Evolutionary conservation across 2,797 vertebrate species (phyloP), one percentile per base, ranked within the genome.

Genomic region (Tinamus major): DNA sequence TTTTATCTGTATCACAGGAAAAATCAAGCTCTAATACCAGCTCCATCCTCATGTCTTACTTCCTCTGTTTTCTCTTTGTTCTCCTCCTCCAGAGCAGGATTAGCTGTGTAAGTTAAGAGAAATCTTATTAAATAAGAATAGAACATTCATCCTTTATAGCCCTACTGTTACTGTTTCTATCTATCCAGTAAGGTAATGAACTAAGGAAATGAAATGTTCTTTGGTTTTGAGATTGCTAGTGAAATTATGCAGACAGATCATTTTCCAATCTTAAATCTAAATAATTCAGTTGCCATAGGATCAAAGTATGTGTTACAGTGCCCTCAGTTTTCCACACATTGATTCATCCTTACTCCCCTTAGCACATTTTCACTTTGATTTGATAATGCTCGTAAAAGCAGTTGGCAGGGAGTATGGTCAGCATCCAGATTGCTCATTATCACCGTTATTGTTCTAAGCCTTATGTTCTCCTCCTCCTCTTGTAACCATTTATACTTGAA

Each of bases 201-300:
- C 61, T 71, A 85, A 88, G 37, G 56, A 88, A 84, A 85, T 82
- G 2, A 88, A 95, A 88, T 39, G 44, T 62, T 82, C 56, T 88
- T 88, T 87, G 29, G 12, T 65, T 91, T 90, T 75, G 64, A 77
- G 56, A 78, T 65, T 85, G 51, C 70, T 84, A 58, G 75, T 51
- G 61, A 88, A 91, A 88, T 95, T 91, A 82, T 79, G 53, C 64
- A 92, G 89, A 75, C 46, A 82, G 85, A 93, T 92, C 2, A 69
- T 93, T 92, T 95, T 80, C 85, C 78, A 84, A 0, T 82, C 75
- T 93, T 85, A 79, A 91, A 85, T 55, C 83, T 94, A 92, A 95
- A 87, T 93, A 94, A 93, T 95, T 93, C 89, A 79, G 89, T 96
- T 96, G 87, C 89, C 83, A 79, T 81, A 95, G 91, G 94, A 95